Conservation (phyloP, 2,888 invertebrate species). For the Protonemura montana region DNA sequence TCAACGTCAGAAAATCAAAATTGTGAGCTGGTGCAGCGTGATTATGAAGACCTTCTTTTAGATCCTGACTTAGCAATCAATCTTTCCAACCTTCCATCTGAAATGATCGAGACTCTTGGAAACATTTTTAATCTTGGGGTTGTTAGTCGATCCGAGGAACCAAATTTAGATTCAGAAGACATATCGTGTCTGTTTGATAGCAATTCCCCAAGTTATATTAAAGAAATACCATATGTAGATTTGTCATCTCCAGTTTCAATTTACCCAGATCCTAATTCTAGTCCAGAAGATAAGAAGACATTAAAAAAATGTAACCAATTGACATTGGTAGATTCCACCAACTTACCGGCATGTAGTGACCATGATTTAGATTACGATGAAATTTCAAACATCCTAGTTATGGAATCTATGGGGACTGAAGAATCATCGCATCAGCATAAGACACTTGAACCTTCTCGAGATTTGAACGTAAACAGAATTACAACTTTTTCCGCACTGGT, state of each 20-base stretch:
- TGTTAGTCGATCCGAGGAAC: not conserved
- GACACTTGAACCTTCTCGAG: not conserved
- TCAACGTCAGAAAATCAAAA: constrained; percentile 30
- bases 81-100: constrained; percentile 45
- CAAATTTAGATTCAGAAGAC: not conserved
- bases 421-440: not conserved
- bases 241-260: not conserved
- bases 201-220: not conserved
- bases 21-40: constrained; percentile 14
- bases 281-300: not conserved
- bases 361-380: not conserved
- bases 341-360: not conserved
- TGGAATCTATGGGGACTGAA: not conserved
- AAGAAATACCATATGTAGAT: not conserved
- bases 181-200: not conserved
- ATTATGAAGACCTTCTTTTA: constrained; percentile 39
- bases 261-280: not conserved
- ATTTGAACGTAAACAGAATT: not conserved
- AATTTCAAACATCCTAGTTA: not conserved
- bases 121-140: constrained; percentile 44
- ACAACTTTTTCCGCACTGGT: not conserved
- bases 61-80: constrained; percentile 46
- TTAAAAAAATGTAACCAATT: not conserved
- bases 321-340: not conserved
- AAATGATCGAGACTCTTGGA: constrained; percentile 47